phyloP scores from a whole-genome alignment of 2,797 vertebrate species.

The Neomorphus geoffroyi region DNA sequence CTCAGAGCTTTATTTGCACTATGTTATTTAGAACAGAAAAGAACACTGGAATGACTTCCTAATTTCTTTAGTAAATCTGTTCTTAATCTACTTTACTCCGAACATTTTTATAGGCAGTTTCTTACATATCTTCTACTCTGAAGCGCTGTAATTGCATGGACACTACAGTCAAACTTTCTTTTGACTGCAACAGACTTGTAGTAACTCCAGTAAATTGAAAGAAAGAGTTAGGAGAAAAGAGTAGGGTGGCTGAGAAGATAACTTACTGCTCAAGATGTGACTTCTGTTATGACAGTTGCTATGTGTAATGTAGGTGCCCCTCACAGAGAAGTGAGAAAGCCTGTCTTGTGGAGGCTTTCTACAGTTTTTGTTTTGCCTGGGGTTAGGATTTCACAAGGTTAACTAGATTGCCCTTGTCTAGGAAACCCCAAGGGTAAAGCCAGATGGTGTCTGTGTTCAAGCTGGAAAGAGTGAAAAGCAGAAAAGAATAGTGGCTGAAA shows the following conservation, averaged over 20 bases:
- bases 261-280: neutral
- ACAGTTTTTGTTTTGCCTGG: constrained; percentile 7
- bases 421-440: neutral
- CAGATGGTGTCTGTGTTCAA: constrained; percentile 33
- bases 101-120: constrained; percentile 40
- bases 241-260: neutral
- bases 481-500: constrained; percentile 15
- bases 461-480: neutral
- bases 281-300: neutral
- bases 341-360: neutral
- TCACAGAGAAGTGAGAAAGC: neutral
- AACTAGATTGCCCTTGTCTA: constrained; percentile 21
- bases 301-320: neutral
- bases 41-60: constrained; percentile 48
- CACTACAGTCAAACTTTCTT: constrained; percentile 36
- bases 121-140: constrained; percentile 6
- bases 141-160: constrained; percentile 28
- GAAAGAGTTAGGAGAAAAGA: neutral
- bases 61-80: constrained; percentile 57
- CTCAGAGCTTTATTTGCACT: constrained; percentile 49
- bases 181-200: neutral
- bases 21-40: constrained; percentile 53
- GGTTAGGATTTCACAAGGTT: constrained; percentile 57
- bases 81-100: constrained; percentile 51
- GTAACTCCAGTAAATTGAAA: neutral